Evolutionary conservation across 2,113 vertebrate species (phyloP), one percentile per base, ranked within the genome.

Genomic region (Thamnaconus septentrionalis): DNA sequence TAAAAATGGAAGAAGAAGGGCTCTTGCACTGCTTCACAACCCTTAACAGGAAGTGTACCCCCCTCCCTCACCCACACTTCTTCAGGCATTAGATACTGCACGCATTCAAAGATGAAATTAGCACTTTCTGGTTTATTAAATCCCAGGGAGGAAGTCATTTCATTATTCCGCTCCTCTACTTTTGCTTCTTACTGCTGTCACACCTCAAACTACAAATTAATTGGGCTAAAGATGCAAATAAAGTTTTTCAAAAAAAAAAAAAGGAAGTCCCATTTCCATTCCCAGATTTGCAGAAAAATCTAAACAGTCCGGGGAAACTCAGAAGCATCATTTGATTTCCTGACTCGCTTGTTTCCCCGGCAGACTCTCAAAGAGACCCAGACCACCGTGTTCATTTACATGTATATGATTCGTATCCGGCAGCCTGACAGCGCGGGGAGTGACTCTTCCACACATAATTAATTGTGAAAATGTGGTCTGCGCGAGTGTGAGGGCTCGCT

Each of bases 101-200:
- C 11, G 71, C 85, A 85, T 79, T 87, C 79, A 86, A 75, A 86
- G 81, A 82, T 84, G 82, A 88, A 89, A 88, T 83, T 79, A 86
- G 79, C 73, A 76, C 73, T 85, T 86, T 86, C 76, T 82, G 79
- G 73, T 79, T 88, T 87, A 81, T 82, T 78, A 89, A 82, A 80
- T 80, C 84, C 55, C 52, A 69, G 75, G 67, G 64, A 87, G 73
- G 76, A 57, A 81, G 75, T 78, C 64, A 78, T 86, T 84, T 85
- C 59, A 84, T 87, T 81, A 79, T 82, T 81, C 76, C 75, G 75
- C 70, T 79, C 60, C 71, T 83, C 56, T 57, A 76, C 70, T 85
- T 82, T 61, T 75, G 75, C 70, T 78, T 80, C 75, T 81, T 59
- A 60, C 74, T 10, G 41, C 82, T 79, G 82, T 86, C 83, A 89